These are phyloP conservation scores for Pseudorhombus dupliciocellatus DNA, from an alignment of 2,113 vertebrate genomes.

Conservation along the genomic window DNA sequence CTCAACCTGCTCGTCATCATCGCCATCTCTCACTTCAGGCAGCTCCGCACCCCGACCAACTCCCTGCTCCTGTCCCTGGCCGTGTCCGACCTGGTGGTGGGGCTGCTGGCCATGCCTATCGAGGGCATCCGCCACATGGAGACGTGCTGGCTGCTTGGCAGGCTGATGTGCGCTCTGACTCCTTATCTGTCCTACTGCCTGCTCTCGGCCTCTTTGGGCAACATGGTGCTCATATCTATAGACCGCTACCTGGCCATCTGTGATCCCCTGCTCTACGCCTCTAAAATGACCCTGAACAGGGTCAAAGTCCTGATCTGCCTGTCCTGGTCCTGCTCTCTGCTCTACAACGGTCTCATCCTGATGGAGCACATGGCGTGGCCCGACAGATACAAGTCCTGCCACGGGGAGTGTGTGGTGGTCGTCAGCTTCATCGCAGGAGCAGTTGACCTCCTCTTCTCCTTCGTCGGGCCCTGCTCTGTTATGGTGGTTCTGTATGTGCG, in stretches of 20 bases:
- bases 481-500: constrained; percentile 56
- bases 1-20: constrained; percentile 43
- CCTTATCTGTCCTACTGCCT: constrained; percentile 34
- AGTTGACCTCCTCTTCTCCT: constrained; percentile 46
- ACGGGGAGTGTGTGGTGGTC: constrained; percentile 43
- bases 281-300: constrained; percentile 23
- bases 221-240: constrained; percentile 52
- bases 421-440: neutral
- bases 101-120: constrained; percentile 38
- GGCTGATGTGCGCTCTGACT: constrained; percentile 35
- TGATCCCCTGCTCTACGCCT: constrained; percentile 35
- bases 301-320: neutral
- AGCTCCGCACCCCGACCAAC: constrained; percentile 75
- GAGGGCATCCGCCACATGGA: constrained; percentile 24
- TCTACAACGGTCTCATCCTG: constrained; percentile 32
- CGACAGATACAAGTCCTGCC: constrained; percentile 30
- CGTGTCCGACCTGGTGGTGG: constrained; percentile 15
- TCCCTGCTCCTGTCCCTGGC: constrained; percentile 58
- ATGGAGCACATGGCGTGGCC: constrained; percentile 9
- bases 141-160: constrained; percentile 49
- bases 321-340: constrained; percentile 37
- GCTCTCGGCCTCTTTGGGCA: rapidly evolving
- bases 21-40: constrained; percentile 56
- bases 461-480: constrained; percentile 27
- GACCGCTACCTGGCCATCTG: constrained; percentile 45